Percentiles rank a stretch among this genome's conserved stretches.
phyloP scores from a whole-genome alignment of 2,113 vertebrate genomes.

The Mesocricetus auratus region DNA sequence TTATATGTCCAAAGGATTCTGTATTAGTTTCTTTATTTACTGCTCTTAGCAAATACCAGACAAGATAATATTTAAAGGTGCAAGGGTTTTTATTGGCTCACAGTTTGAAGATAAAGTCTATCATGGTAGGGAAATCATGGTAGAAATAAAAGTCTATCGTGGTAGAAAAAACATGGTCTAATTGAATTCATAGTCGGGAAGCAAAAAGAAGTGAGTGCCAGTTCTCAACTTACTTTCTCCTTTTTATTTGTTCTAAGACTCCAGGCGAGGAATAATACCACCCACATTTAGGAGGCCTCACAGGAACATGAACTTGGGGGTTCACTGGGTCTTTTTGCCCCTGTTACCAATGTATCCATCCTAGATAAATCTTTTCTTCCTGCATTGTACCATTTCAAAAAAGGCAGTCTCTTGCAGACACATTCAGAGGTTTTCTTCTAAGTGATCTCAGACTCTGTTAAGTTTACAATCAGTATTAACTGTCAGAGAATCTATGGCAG shows the following conservation, averaged over 20 bases:
- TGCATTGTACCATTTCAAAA: background rate
- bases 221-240: background rate
- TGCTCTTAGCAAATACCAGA: background rate
- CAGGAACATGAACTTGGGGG: background rate
- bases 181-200: background rate
- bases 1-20: background rate
- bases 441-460: background rate
- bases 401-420: background rate
- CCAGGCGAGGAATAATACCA: background rate
- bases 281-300: background rate
- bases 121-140: background rate
- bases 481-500: background rate
- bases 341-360: background rate
- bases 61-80: background rate
- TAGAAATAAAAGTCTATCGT: background rate
- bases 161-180: background rate
- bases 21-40: background rate
- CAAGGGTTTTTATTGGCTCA: background rate
- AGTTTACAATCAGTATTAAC: background rate
- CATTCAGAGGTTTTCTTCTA: background rate
- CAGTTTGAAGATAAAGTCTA: background rate
- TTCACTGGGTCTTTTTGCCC: background rate
- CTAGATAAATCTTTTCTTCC: background rate
- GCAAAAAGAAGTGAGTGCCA: background rate
- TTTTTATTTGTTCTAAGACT: background rate